Conservation (phyloP, 1,140 invertebrate genomes). For the Temnothorax longispinosus region DNA sequence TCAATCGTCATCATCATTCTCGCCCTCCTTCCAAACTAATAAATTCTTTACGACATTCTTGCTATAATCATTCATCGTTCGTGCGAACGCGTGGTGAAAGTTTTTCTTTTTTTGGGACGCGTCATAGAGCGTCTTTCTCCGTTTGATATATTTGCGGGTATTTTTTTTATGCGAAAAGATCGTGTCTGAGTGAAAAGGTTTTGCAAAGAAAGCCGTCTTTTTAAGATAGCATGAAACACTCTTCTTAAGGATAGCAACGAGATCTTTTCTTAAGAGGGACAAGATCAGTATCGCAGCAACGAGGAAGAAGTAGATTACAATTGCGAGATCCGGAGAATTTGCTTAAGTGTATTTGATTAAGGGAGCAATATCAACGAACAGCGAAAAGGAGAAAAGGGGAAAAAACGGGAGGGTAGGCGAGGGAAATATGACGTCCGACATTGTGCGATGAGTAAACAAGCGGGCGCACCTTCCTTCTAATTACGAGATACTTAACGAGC, state of each 20-base stretch:
- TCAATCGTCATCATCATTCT: background rate
- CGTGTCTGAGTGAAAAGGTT: background rate
- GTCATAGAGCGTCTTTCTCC: background rate
- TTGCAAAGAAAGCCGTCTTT: background rate
- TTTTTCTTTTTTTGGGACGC: background rate
- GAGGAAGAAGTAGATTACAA: constrained; percentile 32
- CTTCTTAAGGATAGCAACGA: background rate
- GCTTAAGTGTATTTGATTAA: constrained; percentile 68
- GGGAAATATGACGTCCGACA: constrained; percentile 57
- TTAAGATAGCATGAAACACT: background rate
- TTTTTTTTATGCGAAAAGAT: background rate
- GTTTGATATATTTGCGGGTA: background rate
- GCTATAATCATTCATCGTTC: constrained; percentile 21
- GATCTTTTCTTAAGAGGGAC: background rate
- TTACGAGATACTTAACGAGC: constrained; percentile 77
- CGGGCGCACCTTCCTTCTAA: constrained; percentile 65
- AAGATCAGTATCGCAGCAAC: constrained; percentile 28
- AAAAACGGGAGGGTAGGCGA: constrained; percentile 13
- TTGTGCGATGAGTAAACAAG: constrained; percentile 36
- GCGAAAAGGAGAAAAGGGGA: background rate
- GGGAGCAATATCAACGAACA: constrained; percentile 54
- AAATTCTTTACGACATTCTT: background rate
- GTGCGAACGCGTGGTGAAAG: background rate
- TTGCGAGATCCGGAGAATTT: constrained; percentile 22
- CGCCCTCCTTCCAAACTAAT: background rate